A percentile compares a stretch with the other conserved stretches of the same genome.
phyloP scores from a whole-genome alignment of 2,888 invertebrate genomes.

The Unio pictorum region DNA sequence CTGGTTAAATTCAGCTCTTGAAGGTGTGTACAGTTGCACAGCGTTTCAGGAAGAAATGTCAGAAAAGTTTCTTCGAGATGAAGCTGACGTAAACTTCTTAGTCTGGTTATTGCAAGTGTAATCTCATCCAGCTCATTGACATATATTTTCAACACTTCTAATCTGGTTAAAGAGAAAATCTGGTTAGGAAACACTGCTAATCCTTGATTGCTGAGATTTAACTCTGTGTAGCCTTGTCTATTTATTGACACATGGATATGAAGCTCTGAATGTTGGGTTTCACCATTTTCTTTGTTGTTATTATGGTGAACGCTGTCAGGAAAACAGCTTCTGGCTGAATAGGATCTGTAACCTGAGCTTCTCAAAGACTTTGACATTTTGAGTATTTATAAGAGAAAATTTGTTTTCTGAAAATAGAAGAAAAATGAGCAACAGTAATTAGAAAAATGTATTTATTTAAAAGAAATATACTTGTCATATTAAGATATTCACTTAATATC shows the following conservation, averaged over 20 bases:
- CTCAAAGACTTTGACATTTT: constrained; percentile 5
- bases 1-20: constrained; percentile 51
- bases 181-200: constrained; percentile 55
- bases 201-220: constrained; percentile 52
- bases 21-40: constrained; percentile 63
- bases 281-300: neutral
- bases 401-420: no score
- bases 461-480: no score
- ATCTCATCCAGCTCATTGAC: constrained; percentile 59
- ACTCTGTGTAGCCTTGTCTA: constrained; percentile 48
- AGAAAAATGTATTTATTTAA: no score
- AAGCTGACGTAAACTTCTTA: constrained; percentile 56
- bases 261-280: constrained; percentile 9
- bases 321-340: constrained; percentile 23
- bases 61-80: constrained; percentile 58
- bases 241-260: constrained; percentile 40
- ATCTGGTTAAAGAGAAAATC: constrained; percentile 50
- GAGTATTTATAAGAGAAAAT: no score
- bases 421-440: no score
- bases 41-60: constrained; percentile 58
- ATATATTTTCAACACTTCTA: constrained; percentile 60
- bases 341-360: constrained; percentile 34
- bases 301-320: neutral
- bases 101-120: constrained; percentile 54
- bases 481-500: no score